Base-by-base conservation (phyloP, 2,888 invertebrate genomes). In the Rhamphomyia laevipes region DNA sequence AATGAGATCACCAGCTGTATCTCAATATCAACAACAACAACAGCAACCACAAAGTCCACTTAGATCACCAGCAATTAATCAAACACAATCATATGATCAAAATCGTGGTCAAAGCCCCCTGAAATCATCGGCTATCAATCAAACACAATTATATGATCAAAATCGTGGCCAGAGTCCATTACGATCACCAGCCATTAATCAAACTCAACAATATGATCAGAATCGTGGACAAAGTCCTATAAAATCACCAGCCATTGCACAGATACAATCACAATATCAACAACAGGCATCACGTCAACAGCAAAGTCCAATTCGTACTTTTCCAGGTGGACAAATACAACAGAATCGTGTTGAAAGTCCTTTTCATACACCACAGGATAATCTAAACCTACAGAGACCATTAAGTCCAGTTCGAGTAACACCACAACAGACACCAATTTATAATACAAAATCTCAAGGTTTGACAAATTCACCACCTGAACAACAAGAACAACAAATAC, bases 281-380 rank as follows among this genome's bases (percentile, higher is more conserved):
- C 49, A 47, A 3, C 47, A 48, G 35, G 17, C 18, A n/a, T 18
- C 21, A n/a, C 42, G 42, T 23, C 11, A 12, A 6, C 21, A 18
- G 4, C 47, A 47, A 47, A 43, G 43, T 31, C 49, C 35, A 37
- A 50, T 48, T 16, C 48, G 40, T 27, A 27, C 47, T 31, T 12
- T 37, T 15, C 67, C 61, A 33, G 72, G 37, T 1, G 52, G 52
- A 43, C 50, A 50, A 44, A 66, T 30, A 64, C 72, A 18, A 68
- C 68, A 38, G 57, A 58, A 15, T 65, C 63, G 63, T 54, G 56
- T 61, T 17, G 66, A 65, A 52, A 61, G 69, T 53, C 70, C 71
- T 52, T 68, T 62, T 43, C 72, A 73, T 38, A 72, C 71, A 27
- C 16, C 33, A 31, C 54, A 55, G 43, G 50, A 56, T 35, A 53